Base-by-base conservation (phyloP, 2,888 invertebrate species). In the Tetropium fuscum region DNA sequence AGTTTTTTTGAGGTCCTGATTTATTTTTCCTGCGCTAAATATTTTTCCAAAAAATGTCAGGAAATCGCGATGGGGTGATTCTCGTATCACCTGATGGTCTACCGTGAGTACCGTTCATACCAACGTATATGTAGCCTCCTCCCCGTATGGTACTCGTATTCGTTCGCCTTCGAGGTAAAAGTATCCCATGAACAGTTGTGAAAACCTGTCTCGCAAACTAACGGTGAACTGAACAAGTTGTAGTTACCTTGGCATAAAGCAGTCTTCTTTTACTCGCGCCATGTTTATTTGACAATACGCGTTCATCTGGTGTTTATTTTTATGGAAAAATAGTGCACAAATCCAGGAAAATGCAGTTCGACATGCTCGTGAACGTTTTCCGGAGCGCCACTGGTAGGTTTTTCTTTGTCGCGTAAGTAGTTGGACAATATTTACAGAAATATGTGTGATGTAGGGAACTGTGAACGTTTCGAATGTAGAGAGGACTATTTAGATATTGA, bases 311-410 rank as follows among this genome's bases (percentile, higher is more conserved):
- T 51, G 13, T 51, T 40, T 40, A 19, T 58, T 36, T 48, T 53
- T 47, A n/a, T 19, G 11, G 18, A 11, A 40, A 36, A 51, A 27
- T 51, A 27, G 51, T 51, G 51, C 51, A 25, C 51, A n/a, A 61
- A 56, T 63, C 66, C 51, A 45, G 60, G 56, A 73, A 72, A 63
- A 77, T 77, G 77, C 77, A 77, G 67, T 77, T 77, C 63, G 77
- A 77, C 47, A 76, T 76, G 72, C 58, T 77, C 47, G 75, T 77
- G 40, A 76, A 76, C 62, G 77, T 76, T 30, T 77, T 77, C 63
- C 66, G 75, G 58, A 76, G 73, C 64, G 76, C 74, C 61, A 77
- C 77, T 58, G 75, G 77, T 67, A 68, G 40, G 59, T 63, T 54
- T 56, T 40, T 20, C 56, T 34, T 27, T 15, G 36, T 19, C 25